Base-by-base conservation (phyloP, 2,797 vertebrate genomes). In the Ptychadena robeensis region DNA sequence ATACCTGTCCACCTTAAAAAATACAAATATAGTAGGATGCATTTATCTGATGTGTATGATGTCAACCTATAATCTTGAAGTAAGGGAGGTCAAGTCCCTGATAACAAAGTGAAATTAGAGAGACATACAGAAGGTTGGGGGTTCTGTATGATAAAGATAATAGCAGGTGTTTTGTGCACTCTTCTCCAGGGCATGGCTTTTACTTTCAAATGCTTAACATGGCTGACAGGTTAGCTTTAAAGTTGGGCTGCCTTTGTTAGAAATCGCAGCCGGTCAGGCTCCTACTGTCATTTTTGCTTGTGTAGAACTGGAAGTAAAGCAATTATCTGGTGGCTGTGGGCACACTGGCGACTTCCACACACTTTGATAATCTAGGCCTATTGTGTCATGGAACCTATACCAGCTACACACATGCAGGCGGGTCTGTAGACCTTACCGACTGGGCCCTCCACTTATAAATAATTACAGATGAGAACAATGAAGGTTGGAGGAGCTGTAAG, bases 371-470 rank as follows among this genome's bases (percentile, higher is more conserved):
- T 22, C 15, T 53, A 15, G 27, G 32, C 8, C 18, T 61, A 14
- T n/a, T 4, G 22, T 61, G 72, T 30, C 59, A 27, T 64, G 15
- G 15, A 64, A n/a, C 34, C 15, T 28, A 6, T 14, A 25, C 11
- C n/a, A 7, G 44, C 44, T 53, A 53, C 18, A 12, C 9, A 64
- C 15, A 18, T 22, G 59, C 11, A 22, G n/a, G n/a, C 22, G n/a
- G 5, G 32, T 44, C 9, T 31, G 32, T 3, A 73, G 31, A 34
- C 9, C 40, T 59, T 6, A 57, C 11, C 61, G n/a, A n/a, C 32
- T 59, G 71, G 9, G 12, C 48, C 35, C 31, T 28, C 53, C 71
- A 35, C 59, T 61, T 73, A 73, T 73, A 73, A 31, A 73, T 59
- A 35, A 73, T 59, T 73, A 73, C 14, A n/a, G 71, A 73, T 59